These are phyloP conservation scores for Trissolcus brochymenae DNA, from an alignment of 2,888 invertebrate genomes.

Conservation along the genomic window DNA sequence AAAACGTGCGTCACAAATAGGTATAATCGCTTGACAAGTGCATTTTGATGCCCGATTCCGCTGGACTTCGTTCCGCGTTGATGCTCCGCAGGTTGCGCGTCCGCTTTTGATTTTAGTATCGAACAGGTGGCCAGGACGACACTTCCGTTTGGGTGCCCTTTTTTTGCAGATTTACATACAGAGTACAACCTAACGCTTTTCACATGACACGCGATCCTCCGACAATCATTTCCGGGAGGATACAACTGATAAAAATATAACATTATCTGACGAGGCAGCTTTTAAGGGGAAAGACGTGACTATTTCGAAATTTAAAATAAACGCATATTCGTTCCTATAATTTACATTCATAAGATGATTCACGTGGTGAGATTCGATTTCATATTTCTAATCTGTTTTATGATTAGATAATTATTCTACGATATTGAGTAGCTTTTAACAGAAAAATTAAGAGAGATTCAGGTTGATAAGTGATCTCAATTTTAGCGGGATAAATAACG, in stretches of 20 bases:
- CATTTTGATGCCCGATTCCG: constrained; percentile 41
- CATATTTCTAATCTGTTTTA: no score
- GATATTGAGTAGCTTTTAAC: constrained; percentile 59
- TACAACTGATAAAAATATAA: constrained; percentile 12
- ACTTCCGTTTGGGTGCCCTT: constrained; percentile 67
- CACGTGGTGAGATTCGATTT: no score
- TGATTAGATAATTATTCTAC: no score
- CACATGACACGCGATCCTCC: constrained; percentile 49
- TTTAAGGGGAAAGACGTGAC: no score
- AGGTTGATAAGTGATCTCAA: constrained; percentile 33
- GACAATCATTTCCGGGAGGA: constrained; percentile 48
- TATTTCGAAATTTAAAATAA: no score
- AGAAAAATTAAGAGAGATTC: constrained; percentile 63
- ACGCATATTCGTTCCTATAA: no score
- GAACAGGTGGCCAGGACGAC: constrained; percentile 63
- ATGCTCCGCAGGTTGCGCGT: constrained; percentile 68
- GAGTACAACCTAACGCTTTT: constrained; percentile 56
- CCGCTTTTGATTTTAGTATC: constrained; percentile 75
- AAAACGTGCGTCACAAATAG: constrained; percentile 27
- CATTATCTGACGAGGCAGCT: constrained; percentile 5
- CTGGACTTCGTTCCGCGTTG: constrained; percentile 63
- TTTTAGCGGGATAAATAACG: constrained; percentile 64
- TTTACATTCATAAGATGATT: no score
- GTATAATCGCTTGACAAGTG: constrained; percentile 49
- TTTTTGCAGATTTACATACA: constrained; percentile 66